Evolutionary conservation across 2,113 vertebrate genomes (phyloP).

Genomic region (Strix aluco): DNA sequence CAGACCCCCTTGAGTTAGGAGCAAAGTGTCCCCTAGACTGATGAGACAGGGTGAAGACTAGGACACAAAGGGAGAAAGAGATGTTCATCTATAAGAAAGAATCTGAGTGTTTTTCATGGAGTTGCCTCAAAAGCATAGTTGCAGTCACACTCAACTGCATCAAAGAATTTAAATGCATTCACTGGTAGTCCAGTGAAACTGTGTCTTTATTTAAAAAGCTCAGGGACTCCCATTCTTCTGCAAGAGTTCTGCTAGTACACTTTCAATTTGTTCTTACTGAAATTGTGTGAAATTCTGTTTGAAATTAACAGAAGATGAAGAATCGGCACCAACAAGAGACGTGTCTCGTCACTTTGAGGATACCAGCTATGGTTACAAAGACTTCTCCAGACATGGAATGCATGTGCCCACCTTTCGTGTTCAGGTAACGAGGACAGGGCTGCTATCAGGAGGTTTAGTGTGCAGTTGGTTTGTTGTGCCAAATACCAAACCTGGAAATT

Average conservation of each 20-base stretch:
- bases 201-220: not conserved
- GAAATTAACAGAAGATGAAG: slow-evolving; percentile 84
- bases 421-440: slow-evolving; percentile 80
- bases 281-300: not conserved
- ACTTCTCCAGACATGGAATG: slow-evolving; percentile 94
- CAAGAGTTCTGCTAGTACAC: not conserved
- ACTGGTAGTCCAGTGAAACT: not conserved
- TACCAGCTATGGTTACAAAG: slow-evolving; percentile 96
- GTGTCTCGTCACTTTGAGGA: slow-evolving; percentile 97
- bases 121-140: not conserved
- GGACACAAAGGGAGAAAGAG: not conserved
- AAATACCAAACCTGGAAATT: not conserved
- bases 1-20: not conserved
- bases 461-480: not conserved
- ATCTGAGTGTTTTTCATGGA: not conserved
- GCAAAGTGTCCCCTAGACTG: not conserved
- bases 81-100: not conserved
- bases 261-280: not conserved
- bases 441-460: not conserved
- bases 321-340: slow-evolving; percentile 84
- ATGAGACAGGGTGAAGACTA: not conserved
- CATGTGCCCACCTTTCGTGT: slow-evolving; percentile 95
- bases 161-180: fast-evolving
- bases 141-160: not conserved
- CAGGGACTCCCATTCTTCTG: not conserved